A percentile compares a stretch with the other conserved stretches of the same genome.
Evolutionary conservation across 2,113 vertebrate genomes (phyloP).

Genomic region (Toxotes chatareus): DNA sequence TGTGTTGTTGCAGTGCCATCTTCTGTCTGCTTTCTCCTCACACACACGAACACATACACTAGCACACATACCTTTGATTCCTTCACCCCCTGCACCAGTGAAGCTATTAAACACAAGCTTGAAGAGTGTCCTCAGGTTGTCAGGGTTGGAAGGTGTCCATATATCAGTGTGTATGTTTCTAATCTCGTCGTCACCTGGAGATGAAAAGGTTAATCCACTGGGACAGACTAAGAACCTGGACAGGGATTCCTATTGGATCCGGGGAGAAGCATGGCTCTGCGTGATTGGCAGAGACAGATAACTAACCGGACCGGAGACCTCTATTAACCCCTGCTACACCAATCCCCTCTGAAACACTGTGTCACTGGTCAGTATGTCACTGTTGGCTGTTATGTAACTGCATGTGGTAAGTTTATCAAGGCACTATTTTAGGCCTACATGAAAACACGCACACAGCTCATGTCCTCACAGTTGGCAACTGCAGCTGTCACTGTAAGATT

Average conservation of each 20-base stretch:
- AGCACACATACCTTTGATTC: conserved; percentile 6
- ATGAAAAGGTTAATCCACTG: conserved; percentile 71
- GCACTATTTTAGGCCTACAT: conserved; percentile 38
- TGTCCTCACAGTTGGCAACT: conserved; percentile 38
- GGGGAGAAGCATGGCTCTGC: conserved; percentile 16
- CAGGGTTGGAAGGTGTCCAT: conserved; percentile 31
- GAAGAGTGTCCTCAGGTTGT: neutral
- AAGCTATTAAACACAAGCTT: conserved; percentile 9
- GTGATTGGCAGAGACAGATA: conserved; percentile 58
- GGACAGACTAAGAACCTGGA: conserved; percentile 5
- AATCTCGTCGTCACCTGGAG: conserved; percentile 53
- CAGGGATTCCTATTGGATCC: conserved; percentile 36
- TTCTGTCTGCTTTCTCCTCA: conserved; percentile 7
- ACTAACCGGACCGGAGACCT: conserved; percentile 24
- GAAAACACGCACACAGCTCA: conserved; percentile 22
- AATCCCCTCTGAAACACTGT: conserved; percentile 14
- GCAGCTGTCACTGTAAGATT: conserved; percentile 57
- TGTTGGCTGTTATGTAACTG: conserved; percentile 54
- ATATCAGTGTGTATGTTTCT: conserved; percentile 44
- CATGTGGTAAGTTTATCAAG: conserved; percentile 39
- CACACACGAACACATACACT: neutral
- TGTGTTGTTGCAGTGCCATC: neutral
- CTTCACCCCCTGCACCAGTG: neutral
- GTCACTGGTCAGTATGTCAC: conserved; percentile 57
- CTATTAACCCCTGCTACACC: conserved; percentile 36